Evolutionary conservation across 2,113 vertebrate genomes (phyloP), one percentile per base, ranked within the genome.

Genomic region (Psilopsiagon aurifrons): DNA sequence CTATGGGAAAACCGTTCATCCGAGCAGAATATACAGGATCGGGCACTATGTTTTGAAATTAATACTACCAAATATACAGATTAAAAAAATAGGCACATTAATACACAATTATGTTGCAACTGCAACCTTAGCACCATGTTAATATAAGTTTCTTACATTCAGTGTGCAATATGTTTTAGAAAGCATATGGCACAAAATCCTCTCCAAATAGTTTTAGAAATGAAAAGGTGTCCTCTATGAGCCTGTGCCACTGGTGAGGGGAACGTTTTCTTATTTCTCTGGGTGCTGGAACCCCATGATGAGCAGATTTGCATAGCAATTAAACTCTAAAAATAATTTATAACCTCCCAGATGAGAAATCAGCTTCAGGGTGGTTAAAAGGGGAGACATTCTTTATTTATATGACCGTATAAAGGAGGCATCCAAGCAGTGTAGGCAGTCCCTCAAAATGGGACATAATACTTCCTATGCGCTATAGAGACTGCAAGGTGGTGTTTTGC

Each of bases 301-400:
- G 95, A 93, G 44, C 31, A 92, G 47, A 94, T 96, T 92, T 95
- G 66, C 90, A 95, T 93, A 86, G 86, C 90, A 95, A 95, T 95
- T 96, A 97, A 94, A 94, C 80, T 95, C 88, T 96, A 97, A 96
- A 96, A 95, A 93, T 86, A 96, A 95, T 93, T 93, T 92, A 91
- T 86, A 90, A 78, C 68, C 66, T 96, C 80, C 59, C 66, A 93
- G 51, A 95, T 92, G 86, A 94, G 80, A 96, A 95, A 95, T 94
- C 76, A 94, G 83, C 90, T 97, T 88, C 69, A 69, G 86, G 76
- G 52, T 94, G 76, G 85, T 90, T 93, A 83, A 93, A 96, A 96
- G 27, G 73, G 80, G 39, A 86, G 51, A 64, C 33, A 90, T 90
- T 86, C 64, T 90, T 93, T 96, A 94, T 88, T 86, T 90, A 82